These are phyloP conservation scores for Drosophila baimaii DNA, from an alignment of 1,140 invertebrate genomes.

Conservation along the genomic window DNA sequence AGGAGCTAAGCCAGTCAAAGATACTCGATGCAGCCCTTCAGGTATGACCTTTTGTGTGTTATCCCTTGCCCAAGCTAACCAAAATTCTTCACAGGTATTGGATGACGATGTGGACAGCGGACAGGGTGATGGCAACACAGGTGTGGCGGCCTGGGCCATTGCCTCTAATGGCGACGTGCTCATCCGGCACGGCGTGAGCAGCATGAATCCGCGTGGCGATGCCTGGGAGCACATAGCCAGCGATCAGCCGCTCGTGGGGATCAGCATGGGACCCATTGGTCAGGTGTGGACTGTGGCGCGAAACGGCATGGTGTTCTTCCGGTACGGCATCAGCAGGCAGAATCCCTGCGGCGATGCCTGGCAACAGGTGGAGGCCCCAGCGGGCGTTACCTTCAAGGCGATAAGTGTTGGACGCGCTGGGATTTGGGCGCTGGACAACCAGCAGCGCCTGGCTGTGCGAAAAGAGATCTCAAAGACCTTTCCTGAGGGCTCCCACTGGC, in stretches of 20 bases:
- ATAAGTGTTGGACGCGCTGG: conserved; percentile 89
- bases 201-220: conserved; percentile 88
- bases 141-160: conserved; percentile 91
- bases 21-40: conserved; percentile 90
- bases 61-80: accelerated
- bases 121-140: conserved; percentile 65
- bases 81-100: conserved; percentile 23
- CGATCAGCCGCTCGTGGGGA: conserved; percentile 90
- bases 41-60: neutral
- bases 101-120: conserved; percentile 64
- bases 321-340: conserved; percentile 88
- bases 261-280: conserved; percentile 88
- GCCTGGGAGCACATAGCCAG: conserved; percentile 92
- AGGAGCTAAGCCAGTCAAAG: conserved; percentile 92
- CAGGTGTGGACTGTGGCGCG: conserved; percentile 94
- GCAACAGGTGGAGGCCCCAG: conserved; percentile 74
- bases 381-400: conserved; percentile 89
- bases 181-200: conserved; percentile 90
- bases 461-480: conserved; percentile 88
- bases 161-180: conserved; percentile 93
- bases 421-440: conserved; percentile 89
- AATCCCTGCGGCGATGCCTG: conserved; percentile 87
- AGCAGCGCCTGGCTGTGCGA: conserved; percentile 88
- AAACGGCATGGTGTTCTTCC: conserved; percentile 93
- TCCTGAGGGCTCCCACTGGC: conserved; percentile 91